Evolutionary conservation across 2,888 invertebrate genomes (phyloP).

Genomic region (Mallateleia sp.): DNA sequence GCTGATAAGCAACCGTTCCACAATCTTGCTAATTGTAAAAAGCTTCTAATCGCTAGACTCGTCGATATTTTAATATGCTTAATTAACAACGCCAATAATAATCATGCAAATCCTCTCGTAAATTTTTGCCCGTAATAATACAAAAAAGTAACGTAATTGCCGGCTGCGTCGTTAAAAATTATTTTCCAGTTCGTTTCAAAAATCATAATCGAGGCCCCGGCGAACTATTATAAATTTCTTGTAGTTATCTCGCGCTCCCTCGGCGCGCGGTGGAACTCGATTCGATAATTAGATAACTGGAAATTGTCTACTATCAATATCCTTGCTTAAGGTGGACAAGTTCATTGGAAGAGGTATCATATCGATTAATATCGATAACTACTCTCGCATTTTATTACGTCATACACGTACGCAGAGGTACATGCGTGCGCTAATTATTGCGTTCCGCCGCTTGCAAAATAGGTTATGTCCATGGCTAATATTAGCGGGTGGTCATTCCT

Average conservation of each 20-base stretch:
- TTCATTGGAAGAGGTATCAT: slow-evolving; percentile 72
- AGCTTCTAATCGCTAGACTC: slow-evolving; percentile 47
- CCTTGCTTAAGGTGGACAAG: slow-evolving; percentile 69
- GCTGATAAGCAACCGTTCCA: too few species aligned
- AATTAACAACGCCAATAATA: slow-evolving; percentile 67
- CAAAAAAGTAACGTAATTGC: slow-evolving; percentile 57
- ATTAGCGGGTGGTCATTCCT: slow-evolving; percentile 73
- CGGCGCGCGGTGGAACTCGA: slow-evolving; percentile 35
- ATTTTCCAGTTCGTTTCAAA: slow-evolving; percentile 52
- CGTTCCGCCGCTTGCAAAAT: slow-evolving; percentile 55
- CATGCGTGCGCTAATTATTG: slow-evolving; percentile 66
- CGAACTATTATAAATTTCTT: slow-evolving; percentile 61
- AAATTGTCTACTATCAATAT: slow-evolving; percentile 74
- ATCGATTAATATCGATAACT: slow-evolving; percentile 70
- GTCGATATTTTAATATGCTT: slow-evolving; percentile 42
- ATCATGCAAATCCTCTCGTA: slow-evolving; percentile 65
- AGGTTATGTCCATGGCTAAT: slow-evolving; percentile 54
- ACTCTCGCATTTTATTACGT: slow-evolving; percentile 67
- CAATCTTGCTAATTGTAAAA: not conserved
- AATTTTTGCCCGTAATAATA: slow-evolving; percentile 58
- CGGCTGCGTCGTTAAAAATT: slow-evolving; percentile 47
- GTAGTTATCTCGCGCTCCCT: slow-evolving; percentile 52
- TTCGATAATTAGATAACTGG: slow-evolving; percentile 73
- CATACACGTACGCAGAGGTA: slow-evolving; percentile 42
- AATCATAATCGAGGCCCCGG: slow-evolving; percentile 64